Evolutionary conservation across 2,888 invertebrate species (phyloP).

Genomic region (Rhorus exstirpatorius): DNA sequence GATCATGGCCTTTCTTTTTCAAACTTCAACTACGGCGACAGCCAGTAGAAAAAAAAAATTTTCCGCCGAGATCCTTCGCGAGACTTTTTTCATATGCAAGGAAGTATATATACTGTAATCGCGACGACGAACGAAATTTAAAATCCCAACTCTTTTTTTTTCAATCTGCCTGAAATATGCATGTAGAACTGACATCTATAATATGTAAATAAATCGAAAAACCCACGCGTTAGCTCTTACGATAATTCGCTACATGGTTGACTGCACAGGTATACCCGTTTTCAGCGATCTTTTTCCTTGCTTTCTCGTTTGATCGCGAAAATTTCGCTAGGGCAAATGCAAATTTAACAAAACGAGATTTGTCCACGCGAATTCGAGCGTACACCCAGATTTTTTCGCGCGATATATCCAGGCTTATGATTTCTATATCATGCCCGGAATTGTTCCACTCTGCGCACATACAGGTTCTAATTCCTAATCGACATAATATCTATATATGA

Average conservation of each 20-base stretch:
- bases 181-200: no score
- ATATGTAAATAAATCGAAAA: no score
- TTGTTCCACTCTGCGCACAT: conserved; percentile 11
- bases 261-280: conserved; percentile 23
- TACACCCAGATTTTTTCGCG: not conserved
- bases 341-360: conserved; percentile 6
- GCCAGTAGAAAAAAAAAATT: no score
- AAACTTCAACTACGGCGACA: no score
- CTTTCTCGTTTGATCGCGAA: not conserved
- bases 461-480: not conserved
- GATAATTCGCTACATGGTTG: not conserved
- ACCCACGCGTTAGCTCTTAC: not conserved
- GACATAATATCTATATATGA: conserved; percentile 10
- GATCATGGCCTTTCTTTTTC: no score
- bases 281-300: not conserved
- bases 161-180: no score
- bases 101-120: no score
- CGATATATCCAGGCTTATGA: no score
- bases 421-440: not conserved
- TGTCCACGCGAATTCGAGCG: not conserved
- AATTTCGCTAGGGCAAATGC: not conserved
- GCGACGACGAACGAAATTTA: no score
- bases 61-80: no score
- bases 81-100: no score
- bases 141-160: no score